A percentile compares a stretch with the other conserved stretches of the same genome.
Conservation (phyloP, 2,888 invertebrate genomes). For the Polylopha cassiicola region DNA sequence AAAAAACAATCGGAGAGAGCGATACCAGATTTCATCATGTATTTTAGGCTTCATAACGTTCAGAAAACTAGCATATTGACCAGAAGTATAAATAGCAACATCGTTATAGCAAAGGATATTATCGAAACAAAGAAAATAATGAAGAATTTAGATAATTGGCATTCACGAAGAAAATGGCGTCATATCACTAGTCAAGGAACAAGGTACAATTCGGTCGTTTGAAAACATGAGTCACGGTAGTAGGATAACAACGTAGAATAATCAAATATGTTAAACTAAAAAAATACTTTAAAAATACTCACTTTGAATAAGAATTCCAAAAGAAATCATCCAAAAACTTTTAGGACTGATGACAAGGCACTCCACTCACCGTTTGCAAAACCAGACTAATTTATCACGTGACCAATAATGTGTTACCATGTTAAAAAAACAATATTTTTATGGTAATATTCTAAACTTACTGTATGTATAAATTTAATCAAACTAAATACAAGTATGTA, state of each 20-base stretch:
- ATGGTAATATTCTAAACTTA: constrained; percentile 2
- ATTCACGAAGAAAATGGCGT: constrained; percentile 79
- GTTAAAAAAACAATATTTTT: background rate
- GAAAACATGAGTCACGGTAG: constrained; percentile 56
- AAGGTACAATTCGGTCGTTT: constrained; percentile 74
- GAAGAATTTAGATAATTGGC: constrained; percentile 72
- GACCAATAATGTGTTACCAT: constrained; percentile 35
- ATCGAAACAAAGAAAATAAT: constrained; percentile 61
- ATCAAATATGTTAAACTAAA: constrained; percentile 48
- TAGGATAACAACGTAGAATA: constrained; percentile 50
- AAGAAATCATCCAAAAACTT: constrained; percentile 77
- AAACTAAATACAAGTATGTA: too few relatives aligned
- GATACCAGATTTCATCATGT: background rate
- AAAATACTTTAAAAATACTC: constrained; percentile 62
- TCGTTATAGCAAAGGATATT: constrained; percentile 4
- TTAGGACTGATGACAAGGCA: constrained; percentile 77
- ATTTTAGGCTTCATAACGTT: background rate
- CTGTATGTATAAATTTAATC: too few relatives aligned
- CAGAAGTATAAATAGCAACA: background rate
- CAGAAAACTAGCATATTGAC: background rate
- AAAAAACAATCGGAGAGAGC: constrained; percentile 40
- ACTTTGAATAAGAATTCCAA: constrained; percentile 76
- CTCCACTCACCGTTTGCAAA: constrained; percentile 78
- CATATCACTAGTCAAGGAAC: constrained; percentile 77
- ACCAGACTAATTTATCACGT: constrained; percentile 57